Conservation (phyloP, 2,797 vertebrate genomes). For the Scleropages formosus region DNA sequence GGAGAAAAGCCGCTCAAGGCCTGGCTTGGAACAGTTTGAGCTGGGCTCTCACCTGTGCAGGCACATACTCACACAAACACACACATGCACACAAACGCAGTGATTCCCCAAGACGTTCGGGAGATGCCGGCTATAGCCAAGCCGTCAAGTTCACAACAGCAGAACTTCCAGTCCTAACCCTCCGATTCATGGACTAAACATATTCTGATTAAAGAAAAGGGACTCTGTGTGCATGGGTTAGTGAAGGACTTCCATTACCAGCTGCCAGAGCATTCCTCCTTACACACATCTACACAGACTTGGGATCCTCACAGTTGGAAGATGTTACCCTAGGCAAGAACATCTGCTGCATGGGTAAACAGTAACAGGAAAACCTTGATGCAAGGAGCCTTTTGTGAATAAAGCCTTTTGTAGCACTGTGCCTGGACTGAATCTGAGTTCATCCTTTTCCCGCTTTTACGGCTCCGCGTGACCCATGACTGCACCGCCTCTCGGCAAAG, state of each 20-base stretch:
- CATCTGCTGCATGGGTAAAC: too few species aligned
- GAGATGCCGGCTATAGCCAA: conserved; percentile 5
- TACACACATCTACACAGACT: too few species aligned
- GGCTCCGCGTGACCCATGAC: not conserved
- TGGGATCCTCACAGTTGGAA: too few species aligned
- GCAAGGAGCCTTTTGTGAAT: not conserved
- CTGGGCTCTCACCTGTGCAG: conserved; percentile 19
- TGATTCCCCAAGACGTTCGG: not conserved
- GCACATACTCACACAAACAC: conserved; percentile 3
- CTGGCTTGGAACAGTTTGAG: conserved; percentile 38
- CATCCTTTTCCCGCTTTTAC: not conserved
- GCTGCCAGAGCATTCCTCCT: not conserved
- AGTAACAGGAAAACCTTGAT: conserved; percentile 8
- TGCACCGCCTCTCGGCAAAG: not conserved
- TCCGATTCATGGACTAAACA: not conserved
- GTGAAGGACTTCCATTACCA: not conserved
- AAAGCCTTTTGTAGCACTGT: not conserved
- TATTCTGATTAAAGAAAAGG: not conserved
- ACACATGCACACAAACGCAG: conserved; percentile 19
- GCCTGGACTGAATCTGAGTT: not conserved
- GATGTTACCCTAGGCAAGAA: too few species aligned
- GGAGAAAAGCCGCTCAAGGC: conserved; percentile 30
- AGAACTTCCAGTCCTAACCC: not conserved
- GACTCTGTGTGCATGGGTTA: too few species aligned
- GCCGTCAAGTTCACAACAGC: not conserved